phyloP scores from a whole-genome alignment of 2,113 vertebrate genomes.

The Triplophysa tibetana region DNA sequence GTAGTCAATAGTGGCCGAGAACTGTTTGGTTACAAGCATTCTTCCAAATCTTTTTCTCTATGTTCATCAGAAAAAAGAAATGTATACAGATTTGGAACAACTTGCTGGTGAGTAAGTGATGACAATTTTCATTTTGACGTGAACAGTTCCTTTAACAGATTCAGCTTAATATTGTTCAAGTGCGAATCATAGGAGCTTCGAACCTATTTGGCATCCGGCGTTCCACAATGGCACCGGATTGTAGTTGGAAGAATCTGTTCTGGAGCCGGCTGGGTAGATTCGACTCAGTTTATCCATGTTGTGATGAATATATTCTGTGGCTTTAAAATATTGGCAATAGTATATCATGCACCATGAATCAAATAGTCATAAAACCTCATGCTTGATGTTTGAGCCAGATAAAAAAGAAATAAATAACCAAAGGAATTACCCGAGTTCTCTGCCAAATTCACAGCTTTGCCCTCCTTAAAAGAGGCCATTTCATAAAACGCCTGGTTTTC shows the following conservation, averaged over 20 bases:
- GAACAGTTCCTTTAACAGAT: no score
- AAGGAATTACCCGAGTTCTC: conserved; percentile 79
- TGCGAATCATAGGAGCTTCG: background rate
- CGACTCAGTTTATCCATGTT: conserved; percentile 88
- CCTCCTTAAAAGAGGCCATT: conserved; percentile 89
- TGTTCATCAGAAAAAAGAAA: no score
- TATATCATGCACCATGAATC: background rate
- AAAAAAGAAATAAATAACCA: background rate
- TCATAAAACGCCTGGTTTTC: conserved; percentile 83
- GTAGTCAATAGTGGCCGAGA: no score
- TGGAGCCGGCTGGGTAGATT: conserved; percentile 89
- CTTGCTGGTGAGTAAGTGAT: no score
- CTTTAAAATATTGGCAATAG: conserved; percentile 61
- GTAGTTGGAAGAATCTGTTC: conserved; percentile 95
- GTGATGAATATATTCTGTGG: conserved; percentile 78
- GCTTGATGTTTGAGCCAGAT: background rate
- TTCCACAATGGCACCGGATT: conserved; percentile 91
- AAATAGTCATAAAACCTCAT: background rate
- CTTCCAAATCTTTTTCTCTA: no score
- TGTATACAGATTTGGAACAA: no score
- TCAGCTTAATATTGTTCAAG: background rate
- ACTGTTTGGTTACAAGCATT: no score
- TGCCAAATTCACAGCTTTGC: conserved; percentile 81
- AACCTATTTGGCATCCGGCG: conserved; percentile 92
- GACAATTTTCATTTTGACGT: no score